Conservation (phyloP, 1,140 invertebrate genomes). For the Macrocentrus cingulum region DNA sequence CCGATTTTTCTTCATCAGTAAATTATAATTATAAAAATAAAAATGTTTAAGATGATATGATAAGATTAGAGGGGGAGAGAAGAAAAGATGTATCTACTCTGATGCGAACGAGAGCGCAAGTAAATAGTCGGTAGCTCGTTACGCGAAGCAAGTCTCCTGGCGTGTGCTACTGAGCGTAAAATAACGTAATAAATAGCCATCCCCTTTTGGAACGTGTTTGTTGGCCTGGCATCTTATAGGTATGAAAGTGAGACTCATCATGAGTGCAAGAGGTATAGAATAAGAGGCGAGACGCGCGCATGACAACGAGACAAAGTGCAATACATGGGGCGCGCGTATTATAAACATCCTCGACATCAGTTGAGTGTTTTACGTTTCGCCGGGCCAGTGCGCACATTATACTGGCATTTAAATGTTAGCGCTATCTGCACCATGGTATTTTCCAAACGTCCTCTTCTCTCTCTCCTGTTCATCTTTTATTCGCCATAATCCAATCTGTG, state of each 20-base stretch:
- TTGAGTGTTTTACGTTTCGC: not conserved
- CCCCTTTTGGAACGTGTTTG: conserved; percentile 8
- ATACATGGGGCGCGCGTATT: not conserved
- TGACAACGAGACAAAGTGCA: not conserved
- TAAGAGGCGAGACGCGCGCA: too few relatives aligned
- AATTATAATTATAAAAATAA: too few relatives aligned
- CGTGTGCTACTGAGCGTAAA: conserved; percentile 21
- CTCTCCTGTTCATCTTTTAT: conserved; percentile 4
- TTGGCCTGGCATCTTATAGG: conserved; percentile 2
- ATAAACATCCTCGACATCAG: not conserved
- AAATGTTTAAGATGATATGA: too few relatives aligned
- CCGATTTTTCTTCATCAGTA: too few relatives aligned
- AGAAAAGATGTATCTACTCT: too few relatives aligned
- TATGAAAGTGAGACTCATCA: conserved; percentile 11
- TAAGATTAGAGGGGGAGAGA: too few relatives aligned
- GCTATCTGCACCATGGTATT: conserved; percentile 22
- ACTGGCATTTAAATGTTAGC: conserved; percentile 27
- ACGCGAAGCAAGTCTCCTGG: conserved; percentile 9
- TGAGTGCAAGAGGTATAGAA: not conserved
- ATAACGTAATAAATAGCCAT: conserved; percentile 22
- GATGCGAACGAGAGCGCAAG: too few relatives aligned
- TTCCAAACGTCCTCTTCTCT: conserved; percentile 6
- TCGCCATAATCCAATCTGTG: too few relatives aligned
- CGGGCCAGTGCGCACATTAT: not conserved
- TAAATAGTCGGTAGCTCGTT: conserved; percentile 10